These are phyloP conservation scores for Saxidomus purpurata DNA, from an alignment of 1,140 invertebrate genomes.

Conservation along the genomic window DNA sequence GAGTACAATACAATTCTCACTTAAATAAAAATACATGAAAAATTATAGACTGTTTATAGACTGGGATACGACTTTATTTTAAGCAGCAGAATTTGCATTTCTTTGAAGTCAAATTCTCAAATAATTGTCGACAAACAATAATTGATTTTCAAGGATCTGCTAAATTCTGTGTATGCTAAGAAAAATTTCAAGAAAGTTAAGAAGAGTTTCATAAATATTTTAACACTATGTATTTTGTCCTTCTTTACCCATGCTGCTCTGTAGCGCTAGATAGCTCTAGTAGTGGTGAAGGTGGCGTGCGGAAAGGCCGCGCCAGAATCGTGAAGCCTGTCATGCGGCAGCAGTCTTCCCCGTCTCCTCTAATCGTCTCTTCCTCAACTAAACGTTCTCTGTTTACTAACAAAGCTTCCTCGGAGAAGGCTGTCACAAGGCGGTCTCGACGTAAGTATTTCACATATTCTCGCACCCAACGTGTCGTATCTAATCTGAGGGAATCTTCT, in stretches of 20 bases:
- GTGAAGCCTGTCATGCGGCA: slow-evolving; percentile 53
- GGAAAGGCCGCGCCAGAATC: slow-evolving; percentile 25
- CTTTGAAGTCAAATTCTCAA: no score
- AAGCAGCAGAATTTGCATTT: no score
- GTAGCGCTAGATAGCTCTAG: slow-evolving; percentile 60
- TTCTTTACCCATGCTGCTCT: slow-evolving; percentile 21
- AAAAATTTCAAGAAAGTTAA: no score
- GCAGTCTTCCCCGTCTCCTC: slow-evolving; percentile 49
- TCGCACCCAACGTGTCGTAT: background rate
- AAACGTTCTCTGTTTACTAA: slow-evolving; percentile 67
- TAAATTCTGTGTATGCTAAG: no score
- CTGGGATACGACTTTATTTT: no score
- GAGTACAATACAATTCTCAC: no score
- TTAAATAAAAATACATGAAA: no score
- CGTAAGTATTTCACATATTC: slow-evolving; percentile 46
- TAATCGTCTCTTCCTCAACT: slow-evolving; percentile 34
- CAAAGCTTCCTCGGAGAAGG: slow-evolving; percentile 53
- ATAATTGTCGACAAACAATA: no score
- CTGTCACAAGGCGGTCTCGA: slow-evolving; percentile 39
- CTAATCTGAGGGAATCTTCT: slow-evolving; percentile 1
- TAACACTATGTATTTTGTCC: slow-evolving; percentile 17
- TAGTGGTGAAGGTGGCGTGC: slow-evolving; percentile 34
- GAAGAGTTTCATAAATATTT: background rate
- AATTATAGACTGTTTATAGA: no score
- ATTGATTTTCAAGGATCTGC: no score